Evolutionary conservation across 2,797 vertebrate species (phyloP).

Genomic region (Podarcis lilfordi): DNA sequence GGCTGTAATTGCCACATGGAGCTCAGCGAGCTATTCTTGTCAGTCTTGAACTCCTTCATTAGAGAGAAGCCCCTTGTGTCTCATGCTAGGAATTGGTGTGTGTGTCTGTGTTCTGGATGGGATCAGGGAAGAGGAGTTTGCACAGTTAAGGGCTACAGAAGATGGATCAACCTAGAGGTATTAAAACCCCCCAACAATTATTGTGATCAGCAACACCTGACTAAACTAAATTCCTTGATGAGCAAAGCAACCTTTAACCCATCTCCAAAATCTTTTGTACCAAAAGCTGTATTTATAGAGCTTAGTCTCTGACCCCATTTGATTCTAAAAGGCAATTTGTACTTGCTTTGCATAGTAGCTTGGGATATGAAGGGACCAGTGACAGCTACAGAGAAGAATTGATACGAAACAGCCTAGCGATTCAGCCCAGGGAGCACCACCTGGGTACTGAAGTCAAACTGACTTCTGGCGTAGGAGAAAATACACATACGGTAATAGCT

Average conservation of each 20-base stretch:
- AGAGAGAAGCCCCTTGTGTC: background rate
- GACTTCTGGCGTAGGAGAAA: background rate
- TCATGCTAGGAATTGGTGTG: accelerated
- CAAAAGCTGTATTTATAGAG: background rate
- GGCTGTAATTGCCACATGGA: background rate
- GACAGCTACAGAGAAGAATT: background rate
- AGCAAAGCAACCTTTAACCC: slow-evolving; percentile 6
- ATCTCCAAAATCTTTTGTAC: slow-evolving; percentile 24
- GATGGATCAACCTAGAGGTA: no score
- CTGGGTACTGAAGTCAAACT: background rate
- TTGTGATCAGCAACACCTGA: background rate
- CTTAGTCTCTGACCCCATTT: background rate
- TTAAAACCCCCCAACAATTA: background rate
- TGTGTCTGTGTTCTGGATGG: background rate
- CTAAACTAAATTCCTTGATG: slow-evolving; percentile 30
- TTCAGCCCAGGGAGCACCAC: background rate
- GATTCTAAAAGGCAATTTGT: slow-evolving; percentile 9
- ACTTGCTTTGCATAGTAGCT: slow-evolving; percentile 34
- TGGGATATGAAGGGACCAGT: slow-evolving; percentile 22
- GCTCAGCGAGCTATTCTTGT: background rate
- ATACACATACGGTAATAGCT: background rate
- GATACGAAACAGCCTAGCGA: slow-evolving; percentile 7
- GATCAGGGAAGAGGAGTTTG: background rate
- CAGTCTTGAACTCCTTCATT: slow-evolving; percentile 2
- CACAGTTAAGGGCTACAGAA: background rate